Evolutionary conservation across 2,797 vertebrate genomes (phyloP), one percentile per base, ranked within the genome.

Genomic region (Brachyrhaphis roseni): DNA sequence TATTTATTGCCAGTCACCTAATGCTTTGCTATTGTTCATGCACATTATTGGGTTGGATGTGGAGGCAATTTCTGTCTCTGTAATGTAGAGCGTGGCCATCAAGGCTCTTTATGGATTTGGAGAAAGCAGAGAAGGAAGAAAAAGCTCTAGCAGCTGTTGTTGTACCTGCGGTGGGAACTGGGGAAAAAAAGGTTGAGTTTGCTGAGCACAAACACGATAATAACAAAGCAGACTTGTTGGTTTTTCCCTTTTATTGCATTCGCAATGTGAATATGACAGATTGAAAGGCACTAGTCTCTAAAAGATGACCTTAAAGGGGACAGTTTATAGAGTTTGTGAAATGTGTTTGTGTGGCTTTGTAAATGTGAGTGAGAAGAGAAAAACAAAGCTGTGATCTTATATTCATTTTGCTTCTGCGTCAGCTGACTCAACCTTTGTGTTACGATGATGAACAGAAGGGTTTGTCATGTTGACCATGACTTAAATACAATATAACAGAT

Each of bases 21-120:
- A 92, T 94, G 89, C 89, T 92, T 84, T 91, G 89, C 88, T 88
- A 87, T 92, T 91, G 91, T 90, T 90, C 87, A 82, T 86, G 88
- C 88, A 87, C 91, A 90, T 93, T 92, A 92, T 79, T 87, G 84
- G 82, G 85, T 79, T 77, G 83, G 83, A 86, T 84, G 81, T 89
- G 87, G 86, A 91, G 85, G 81, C 81, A 88, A 87, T 95, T 92
- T 89, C 85, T 91, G 89, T 88, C 86, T 81, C 76, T 84, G 87
- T 86, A 88, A 89, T 88, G 81, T 89, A 82, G 81, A 87, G 77
- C 75, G 45, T 79, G 78, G 86, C 83, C 82, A 87, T 91, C 84
- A 87, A 87, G 79, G 76, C 84, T 87, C 72, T 87, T 89, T 76
- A 83, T 91, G 87, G 88, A 80, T 88, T 88, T 86, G 66, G 81